phyloP scores from a whole-genome alignment of 2,113 vertebrate genomes.

The Nannospalax galili region DNA sequence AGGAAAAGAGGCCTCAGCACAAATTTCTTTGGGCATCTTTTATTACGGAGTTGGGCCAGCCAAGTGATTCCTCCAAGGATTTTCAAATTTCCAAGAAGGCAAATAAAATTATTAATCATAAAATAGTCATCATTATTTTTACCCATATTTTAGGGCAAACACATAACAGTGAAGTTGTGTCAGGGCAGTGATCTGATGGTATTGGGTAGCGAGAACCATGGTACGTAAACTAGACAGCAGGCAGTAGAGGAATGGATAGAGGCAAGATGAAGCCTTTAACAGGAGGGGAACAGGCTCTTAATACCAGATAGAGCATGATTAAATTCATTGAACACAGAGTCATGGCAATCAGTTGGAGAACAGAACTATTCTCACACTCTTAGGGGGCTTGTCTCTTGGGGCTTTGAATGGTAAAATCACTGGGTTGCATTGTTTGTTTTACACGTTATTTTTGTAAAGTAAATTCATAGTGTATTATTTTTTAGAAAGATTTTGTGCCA shows the following conservation, averaged over 20 bases:
- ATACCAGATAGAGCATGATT: background rate
- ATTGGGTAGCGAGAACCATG: background rate
- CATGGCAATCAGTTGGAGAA: background rate
- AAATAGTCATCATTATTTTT: constrained; percentile 29
- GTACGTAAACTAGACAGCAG: background rate
- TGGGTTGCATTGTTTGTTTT: background rate
- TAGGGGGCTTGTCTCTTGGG: background rate
- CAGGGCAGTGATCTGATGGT: background rate
- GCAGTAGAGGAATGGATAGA: background rate
- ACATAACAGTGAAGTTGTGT: background rate
- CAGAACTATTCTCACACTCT: background rate
- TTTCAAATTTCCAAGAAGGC: constrained; percentile 38
- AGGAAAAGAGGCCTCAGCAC: constrained; percentile 12
- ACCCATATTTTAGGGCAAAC: constrained; percentile 16
- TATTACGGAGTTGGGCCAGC: constrained; percentile 1
- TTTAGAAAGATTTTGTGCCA: background rate
- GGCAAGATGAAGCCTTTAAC: background rate
- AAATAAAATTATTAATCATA: constrained; percentile 39
- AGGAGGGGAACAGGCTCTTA: background rate
- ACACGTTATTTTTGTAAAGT: background rate
- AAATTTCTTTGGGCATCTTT: constrained; percentile 25
- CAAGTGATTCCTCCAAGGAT: background rate
- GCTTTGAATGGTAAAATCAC: background rate
- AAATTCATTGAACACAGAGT: background rate
- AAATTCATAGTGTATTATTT: background rate